These are phyloP conservation scores for Andricus grossulariae DNA, from an alignment of 1,140 invertebrate genomes.

Conservation along the genomic window DNA sequence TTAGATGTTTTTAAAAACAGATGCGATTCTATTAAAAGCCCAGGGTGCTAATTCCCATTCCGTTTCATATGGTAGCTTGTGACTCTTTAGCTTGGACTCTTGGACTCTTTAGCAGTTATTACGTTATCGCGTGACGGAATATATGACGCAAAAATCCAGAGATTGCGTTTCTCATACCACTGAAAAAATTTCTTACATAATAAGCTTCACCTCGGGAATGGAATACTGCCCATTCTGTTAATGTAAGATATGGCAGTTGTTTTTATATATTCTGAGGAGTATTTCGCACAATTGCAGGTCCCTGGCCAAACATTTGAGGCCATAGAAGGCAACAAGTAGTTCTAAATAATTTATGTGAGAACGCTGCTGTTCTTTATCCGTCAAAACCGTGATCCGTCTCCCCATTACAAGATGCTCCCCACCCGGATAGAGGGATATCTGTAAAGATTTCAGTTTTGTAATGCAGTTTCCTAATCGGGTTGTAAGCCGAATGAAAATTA, in stretches of 20 bases:
- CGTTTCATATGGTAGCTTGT: background rate
- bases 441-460: constrained; percentile 29
- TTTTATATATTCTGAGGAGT: background rate
- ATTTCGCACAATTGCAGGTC: background rate
- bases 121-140: no score
- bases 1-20: background rate
- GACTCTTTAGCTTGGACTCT: no score
- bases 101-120: background rate
- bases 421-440: constrained; percentile 46
- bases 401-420: no score
- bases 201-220: no score
- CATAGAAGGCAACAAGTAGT: background rate
- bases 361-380: constrained; percentile 31
- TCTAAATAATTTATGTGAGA: background rate
- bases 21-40: background rate
- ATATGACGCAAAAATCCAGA: no score
- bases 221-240: constrained; percentile 13
- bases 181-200: no score
- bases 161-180: no score
- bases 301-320: background rate
- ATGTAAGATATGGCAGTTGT: background rate
- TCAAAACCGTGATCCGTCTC: no score
- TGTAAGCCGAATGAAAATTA: background rate
- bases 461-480: background rate
- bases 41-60: no score